Base-by-base conservation (phyloP, 2,113 vertebrate genomes). In the Columbina picui region DNA sequence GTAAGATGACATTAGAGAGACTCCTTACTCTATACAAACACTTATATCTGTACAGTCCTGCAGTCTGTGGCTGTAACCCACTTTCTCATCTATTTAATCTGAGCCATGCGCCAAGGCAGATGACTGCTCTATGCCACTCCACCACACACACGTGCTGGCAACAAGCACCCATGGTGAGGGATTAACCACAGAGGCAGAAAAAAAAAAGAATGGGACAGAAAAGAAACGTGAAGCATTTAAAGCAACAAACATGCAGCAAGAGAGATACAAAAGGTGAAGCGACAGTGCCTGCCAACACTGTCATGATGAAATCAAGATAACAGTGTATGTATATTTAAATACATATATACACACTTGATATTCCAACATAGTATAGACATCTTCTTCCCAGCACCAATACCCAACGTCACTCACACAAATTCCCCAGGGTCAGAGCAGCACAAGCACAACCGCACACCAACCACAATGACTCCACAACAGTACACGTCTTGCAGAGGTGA, bases 61-160 rank as follows among this genome's bases (percentile, higher is more conserved):
- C 36, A 63, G 27, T 38, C 36, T 50, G 23, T 26, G 50, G 49
- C 63, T 63, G 34, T 50, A 63, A 92, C 23, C 9, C 36, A 38
- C 23, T 57, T 76, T 69, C 63, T 61, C 32, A 50, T 23, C 22
- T 25, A 59, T 57, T 73, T 78, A 52, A 45, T 45, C 50, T 45
- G 27, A 78, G 59, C 32, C 65, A n/a, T 3, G 41, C 32, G 12
- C 43, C 1, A 15, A 90, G 32, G 22, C 27, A 84, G 81, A 38
- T 16, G 50, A 45, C 15, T 29, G 41, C 50, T 71, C 27, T n/a
- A 4, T 52, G 50, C 36, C 16, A 30, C 76, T 19, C 13, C 27
- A 36, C 14, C 12, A 30, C 19, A 14, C 17, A 34, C 45, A n/a
- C 36, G 22, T 1, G 1, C 60, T 1, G 1, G 27, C 49, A 82